Conservation (phyloP, 2,113 vertebrate genomes). For the Hemiscyllium ocellatum region DNA sequence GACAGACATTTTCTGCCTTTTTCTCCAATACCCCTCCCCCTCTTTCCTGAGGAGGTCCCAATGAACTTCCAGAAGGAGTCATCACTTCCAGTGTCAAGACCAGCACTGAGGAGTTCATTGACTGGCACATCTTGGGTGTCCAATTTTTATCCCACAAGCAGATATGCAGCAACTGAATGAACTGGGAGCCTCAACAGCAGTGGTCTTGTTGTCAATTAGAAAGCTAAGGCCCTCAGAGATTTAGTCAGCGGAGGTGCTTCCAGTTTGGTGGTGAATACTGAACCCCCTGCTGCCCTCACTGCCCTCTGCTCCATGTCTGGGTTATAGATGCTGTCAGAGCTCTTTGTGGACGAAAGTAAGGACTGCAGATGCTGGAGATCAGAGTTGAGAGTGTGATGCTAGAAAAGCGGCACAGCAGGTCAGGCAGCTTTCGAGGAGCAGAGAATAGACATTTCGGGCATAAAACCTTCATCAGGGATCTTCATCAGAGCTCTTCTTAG, state of each 20-base stretch:
- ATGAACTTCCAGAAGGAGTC: background rate
- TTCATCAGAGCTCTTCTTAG: background rate
- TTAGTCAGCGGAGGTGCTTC: background rate
- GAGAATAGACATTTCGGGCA: too few relatives aligned
- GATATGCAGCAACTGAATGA: background rate
- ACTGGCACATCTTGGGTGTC: too few relatives aligned
- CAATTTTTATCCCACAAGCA: background rate
- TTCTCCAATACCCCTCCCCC: background rate
- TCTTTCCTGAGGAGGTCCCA: too few relatives aligned
- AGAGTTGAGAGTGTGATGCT: too few relatives aligned
- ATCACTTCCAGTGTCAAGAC: background rate
- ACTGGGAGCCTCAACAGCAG: background rate
- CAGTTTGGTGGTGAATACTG: background rate
- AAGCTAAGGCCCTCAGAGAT: background rate
- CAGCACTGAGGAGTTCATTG: background rate
- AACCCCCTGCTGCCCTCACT: background rate
- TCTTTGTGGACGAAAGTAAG: background rate
- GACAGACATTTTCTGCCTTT: background rate
- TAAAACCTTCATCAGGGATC: too few relatives aligned
- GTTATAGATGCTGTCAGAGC: background rate
- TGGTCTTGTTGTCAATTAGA: background rate
- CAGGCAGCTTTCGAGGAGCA: too few relatives aligned
- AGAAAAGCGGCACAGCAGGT: too few relatives aligned
- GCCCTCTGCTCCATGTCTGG: background rate
- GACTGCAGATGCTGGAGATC: too few relatives aligned